Evolutionary conservation across 2,797 vertebrate species (phyloP).

Genomic region (Xenops minutus): DNA sequence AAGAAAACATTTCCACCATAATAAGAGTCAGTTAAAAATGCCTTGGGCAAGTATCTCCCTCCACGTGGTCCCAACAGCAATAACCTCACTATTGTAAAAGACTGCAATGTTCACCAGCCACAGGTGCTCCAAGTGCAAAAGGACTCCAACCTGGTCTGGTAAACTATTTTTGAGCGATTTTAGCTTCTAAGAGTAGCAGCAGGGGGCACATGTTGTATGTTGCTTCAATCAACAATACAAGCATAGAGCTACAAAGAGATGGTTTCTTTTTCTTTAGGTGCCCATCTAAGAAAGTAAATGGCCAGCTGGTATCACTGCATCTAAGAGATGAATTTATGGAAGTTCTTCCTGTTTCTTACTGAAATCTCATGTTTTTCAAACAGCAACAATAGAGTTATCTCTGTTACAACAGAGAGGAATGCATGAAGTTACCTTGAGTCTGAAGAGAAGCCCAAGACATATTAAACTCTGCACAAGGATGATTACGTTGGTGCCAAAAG

Average conservation of each 20-base stretch:
- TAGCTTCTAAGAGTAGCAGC: background rate
- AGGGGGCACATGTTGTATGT: background rate
- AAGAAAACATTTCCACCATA: background rate
- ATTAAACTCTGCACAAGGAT: background rate
- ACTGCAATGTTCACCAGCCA: background rate
- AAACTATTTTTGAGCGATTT: background rate
- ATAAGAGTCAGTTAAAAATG: background rate
- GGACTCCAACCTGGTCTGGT: background rate
- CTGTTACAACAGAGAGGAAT: background rate
- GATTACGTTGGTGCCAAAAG: background rate
- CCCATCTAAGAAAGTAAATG: background rate
- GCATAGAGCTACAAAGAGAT: background rate
- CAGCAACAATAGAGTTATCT: background rate
- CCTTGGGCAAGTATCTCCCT: background rate
- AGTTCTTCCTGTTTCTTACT: background rate
- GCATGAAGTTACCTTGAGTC: background rate
- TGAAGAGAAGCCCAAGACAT: background rate
- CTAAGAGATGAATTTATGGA: background rate
- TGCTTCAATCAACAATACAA: background rate
- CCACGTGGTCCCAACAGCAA: background rate
- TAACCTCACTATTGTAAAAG: background rate
- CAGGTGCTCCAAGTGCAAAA: background rate
- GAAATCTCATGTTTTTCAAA: background rate
- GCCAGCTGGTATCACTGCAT: background rate
- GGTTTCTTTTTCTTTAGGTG: background rate